Evolutionary conservation across 2,113 vertebrate species (phyloP), one percentile per base, ranked within the genome.

Genomic region (Circaetus gallicus): DNA sequence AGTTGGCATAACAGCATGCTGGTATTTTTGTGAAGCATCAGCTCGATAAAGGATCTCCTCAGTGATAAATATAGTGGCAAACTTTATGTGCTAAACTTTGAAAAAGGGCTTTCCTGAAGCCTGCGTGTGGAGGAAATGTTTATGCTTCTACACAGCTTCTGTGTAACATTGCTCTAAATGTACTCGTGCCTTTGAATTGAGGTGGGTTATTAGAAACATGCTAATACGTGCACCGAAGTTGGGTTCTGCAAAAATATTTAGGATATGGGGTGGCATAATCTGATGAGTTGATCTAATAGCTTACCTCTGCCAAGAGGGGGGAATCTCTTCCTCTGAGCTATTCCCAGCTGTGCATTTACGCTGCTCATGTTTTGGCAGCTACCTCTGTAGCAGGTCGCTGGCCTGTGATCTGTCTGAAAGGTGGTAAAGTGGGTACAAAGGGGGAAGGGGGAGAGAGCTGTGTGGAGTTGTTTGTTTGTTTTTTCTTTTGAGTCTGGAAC

Each of bases 1-100:
- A 92, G 83, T 7, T 95, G 92, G 81, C 94, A 29, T 76, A 69
- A 45, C 94, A 82, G 77, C 65, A 11, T 9, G 66, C 83, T 91
- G 83, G 93, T 76, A 82, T 91, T 95, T 89, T 47, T 89, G 49
- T 69, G 66, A 77, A 82, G 86, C 85, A 74, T 73, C 79, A 40
- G 38, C 61, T 92, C 9, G 9, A 81, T 86, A 24, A 61, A 92
- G 62, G 71, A 86, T 25, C 61, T 78, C 38, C 52, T 76, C 28
- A 1, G 52, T 10, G 69, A 56, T 76, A 87, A 84, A 82, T 77
- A 70, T 32, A 91, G 85, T 11, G n/a, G 28, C 40, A 43, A 87
- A 66, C 40, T 91, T 71, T 4, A 36, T 24, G 55, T 74, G 73
- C 43, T 84, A 5, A 76, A 58, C 58, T 87, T 76, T 3, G 22